Conservation (phyloP, 2,113 vertebrate genomes). For the Isichthys henryi region DNA sequence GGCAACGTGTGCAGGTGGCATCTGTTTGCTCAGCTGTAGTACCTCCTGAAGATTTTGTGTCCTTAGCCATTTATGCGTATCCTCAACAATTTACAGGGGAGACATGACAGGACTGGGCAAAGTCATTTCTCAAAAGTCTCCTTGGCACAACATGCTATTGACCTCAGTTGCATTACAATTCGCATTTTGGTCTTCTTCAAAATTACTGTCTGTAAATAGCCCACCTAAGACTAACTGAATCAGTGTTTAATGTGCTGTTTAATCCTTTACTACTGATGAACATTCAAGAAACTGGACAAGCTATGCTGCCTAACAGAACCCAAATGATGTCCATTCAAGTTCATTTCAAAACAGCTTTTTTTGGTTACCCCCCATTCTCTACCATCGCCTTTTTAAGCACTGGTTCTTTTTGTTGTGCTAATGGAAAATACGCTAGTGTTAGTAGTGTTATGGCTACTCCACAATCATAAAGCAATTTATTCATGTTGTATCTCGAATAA, state of each 20-base stretch:
- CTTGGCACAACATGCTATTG: background rate
- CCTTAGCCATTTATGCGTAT: background rate
- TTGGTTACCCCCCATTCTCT: background rate
- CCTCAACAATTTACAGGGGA: background rate
- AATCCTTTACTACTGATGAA: background rate
- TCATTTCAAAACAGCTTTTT: background rate
- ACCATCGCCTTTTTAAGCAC: background rate
- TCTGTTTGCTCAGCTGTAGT: background rate
- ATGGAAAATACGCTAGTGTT: background rate
- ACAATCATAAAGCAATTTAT: background rate
- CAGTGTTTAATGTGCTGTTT: background rate
- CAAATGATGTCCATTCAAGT: background rate
- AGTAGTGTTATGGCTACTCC: background rate
- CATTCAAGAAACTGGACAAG: background rate
- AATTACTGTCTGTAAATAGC: background rate
- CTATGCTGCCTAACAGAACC: background rate
- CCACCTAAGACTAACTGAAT: background rate
- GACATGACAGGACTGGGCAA: background rate
- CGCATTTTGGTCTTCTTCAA: background rate
- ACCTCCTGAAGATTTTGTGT: conserved; percentile 7
- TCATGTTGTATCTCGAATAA: background rate
- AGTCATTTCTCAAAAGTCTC: background rate
- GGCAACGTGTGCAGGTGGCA: background rate
- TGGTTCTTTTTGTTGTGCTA: background rate
- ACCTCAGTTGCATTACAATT: background rate